Evolutionary conservation across 1,140 invertebrate genomes (phyloP), one percentile per base, ranked within the genome.

Genomic region (Bicyclus anynana): DNA sequence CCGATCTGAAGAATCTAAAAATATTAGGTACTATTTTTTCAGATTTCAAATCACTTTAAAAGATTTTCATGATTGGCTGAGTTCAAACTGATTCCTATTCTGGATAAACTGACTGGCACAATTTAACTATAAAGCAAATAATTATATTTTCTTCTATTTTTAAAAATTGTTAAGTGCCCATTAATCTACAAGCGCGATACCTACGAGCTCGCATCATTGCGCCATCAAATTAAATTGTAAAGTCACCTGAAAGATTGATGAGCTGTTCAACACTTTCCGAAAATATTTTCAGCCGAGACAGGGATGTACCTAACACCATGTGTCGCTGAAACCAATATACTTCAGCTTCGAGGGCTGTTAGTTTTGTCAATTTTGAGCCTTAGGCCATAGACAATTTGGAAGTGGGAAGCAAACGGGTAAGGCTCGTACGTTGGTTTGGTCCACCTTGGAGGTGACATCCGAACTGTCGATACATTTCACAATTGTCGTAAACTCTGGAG

Each of bases 401-500:
- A 53, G 53, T 62, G 27, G 58, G 46, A 38, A 52, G 21, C 55
- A 65, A 59, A 37, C 44, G 29, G 13, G 17, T 1, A 16, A 13
- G 37, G 37, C 57, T 50, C 26, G 38, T 56, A 44, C 58, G 67
- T 53, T 33, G 52, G n/a, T n/a, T n/a, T 68, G 60, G 70, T 75
- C 67, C 71, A 79, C 72, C 72, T 75, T 59, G 56, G 55, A 85
- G 82, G 77, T 87, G 84, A 84, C 79, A 80, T 72, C 72, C 71
- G 71, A 86, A 80, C 74, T 86, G 84, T 87, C 84, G 83, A 87
- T 87, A 87, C 83, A 87, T 87, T 87, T 87, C 81, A 86, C 81
- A 87, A 86, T 87, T 87, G 83, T 87, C 84, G 83, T 87, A 87
- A 87, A 87, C 70, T 79, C 67, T 69, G 72, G 60, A 86, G 81